These are phyloP conservation scores for Mastomys coucha DNA, from an alignment of 2,113 vertebrate genomes.

Conservation along the genomic window DNA sequence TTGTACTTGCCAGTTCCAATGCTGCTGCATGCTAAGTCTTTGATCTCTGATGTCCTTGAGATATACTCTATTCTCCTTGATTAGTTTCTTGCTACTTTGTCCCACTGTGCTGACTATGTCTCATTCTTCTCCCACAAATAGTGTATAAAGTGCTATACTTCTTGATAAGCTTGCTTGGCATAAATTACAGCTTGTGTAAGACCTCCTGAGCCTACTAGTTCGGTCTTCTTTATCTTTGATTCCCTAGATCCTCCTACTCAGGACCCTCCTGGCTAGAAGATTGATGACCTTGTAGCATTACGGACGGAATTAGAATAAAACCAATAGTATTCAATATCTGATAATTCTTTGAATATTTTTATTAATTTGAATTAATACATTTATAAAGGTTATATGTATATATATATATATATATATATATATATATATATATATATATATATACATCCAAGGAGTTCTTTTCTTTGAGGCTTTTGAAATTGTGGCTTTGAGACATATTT, in stretches of 20 bases:
- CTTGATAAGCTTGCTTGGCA: not conserved
- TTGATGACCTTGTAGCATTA: not conserved
- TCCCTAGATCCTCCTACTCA: not conserved
- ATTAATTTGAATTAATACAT: constrained; percentile 36
- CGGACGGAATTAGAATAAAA: not conserved
- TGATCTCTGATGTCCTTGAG: not conserved
- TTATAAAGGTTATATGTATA: no score
- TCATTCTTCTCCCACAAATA: not conserved
- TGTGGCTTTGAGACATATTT: not conserved
- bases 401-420: no score
- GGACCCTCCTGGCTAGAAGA: not conserved
- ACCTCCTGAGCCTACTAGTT: not conserved
- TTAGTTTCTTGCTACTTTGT: not conserved
- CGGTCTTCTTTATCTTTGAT: not conserved
- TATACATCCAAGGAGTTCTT: not conserved
- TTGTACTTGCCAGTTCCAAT: no score
- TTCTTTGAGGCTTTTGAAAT: constrained; percentile 13
- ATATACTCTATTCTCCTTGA: not conserved
- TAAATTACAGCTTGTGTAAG: not conserved
- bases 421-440: no score
- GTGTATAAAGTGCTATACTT: not conserved
- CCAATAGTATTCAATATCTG: not conserved
- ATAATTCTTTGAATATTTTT: constrained; percentile 19
- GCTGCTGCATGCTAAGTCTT: not conserved
- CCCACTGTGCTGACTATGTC: not conserved